Percentiles rank a stretch among this genome's conserved stretches.
Conservation (phyloP, 2,888 invertebrate species). For the Chloromyia formosa region DNA sequence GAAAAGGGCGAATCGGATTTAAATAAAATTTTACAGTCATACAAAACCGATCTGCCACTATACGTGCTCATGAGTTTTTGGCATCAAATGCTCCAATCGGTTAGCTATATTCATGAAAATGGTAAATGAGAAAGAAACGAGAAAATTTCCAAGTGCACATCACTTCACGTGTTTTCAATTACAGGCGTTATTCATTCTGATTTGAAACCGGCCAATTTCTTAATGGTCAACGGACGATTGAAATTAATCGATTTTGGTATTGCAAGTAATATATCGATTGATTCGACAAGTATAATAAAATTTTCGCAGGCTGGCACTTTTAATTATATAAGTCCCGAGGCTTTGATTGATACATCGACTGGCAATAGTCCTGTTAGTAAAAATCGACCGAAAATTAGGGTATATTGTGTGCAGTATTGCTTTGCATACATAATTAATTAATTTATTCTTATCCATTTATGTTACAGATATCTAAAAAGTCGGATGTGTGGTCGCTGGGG, state of each 20-base stretch:
- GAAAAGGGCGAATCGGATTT: conserved; percentile 94
- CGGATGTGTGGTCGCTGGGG: conserved; percentile 97
- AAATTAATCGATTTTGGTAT: conserved; percentile 99
- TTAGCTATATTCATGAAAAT: conserved; percentile 87
- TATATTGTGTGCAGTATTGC: too few relatives aligned
- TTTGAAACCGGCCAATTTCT: conserved; percentile 95
- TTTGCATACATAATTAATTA: conserved; percentile 22
- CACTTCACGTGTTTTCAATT: background rate
- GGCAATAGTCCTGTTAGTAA: conserved; percentile 62
- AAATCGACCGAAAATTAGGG: conserved; percentile 66
- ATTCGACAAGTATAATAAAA: conserved; percentile 89
- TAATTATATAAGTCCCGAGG: conserved; percentile 97
- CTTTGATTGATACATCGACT: conserved; percentile 73
- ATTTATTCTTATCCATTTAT: conserved; percentile 35
- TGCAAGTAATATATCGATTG: conserved; percentile 84
- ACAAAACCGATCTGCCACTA: conserved; percentile 71
- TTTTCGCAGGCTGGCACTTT: conserved; percentile 86
- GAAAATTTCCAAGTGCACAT: too few relatives aligned
- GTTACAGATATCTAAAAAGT: conserved; percentile 83
- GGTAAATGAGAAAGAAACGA: too few relatives aligned
- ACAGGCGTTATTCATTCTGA: conserved; percentile 95
- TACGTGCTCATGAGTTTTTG: conserved; percentile 87
- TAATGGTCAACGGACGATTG: conserved; percentile 82
- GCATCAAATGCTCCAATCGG: conserved; percentile 92
- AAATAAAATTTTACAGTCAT: conserved; percentile 75